Percentiles rank a stretch among this genome's conserved stretches.
phyloP scores from a whole-genome alignment of 1,140 invertebrate genomes.

The Acromyrmex charruanus region DNA sequence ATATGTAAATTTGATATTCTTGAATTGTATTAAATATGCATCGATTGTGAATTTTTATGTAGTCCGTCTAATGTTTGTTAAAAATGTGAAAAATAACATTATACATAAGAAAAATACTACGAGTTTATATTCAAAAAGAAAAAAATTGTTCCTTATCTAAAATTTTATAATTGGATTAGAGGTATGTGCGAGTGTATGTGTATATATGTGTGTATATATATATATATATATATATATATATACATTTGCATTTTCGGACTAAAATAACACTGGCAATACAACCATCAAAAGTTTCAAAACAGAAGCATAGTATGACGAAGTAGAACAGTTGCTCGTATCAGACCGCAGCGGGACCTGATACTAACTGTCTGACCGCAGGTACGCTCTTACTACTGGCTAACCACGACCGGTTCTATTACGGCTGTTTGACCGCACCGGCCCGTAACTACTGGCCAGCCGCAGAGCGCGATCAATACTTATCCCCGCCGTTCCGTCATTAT shows the following conservation, averaged over 20 bases:
- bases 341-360: conserved; percentile 73
- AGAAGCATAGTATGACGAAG: conserved; percentile 71
- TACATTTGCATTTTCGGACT: conserved; percentile 24
- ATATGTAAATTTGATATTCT: not conserved
- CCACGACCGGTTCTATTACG: conserved; percentile 75
- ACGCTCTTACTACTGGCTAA: conserved; percentile 76
- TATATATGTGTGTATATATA: no score
- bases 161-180: conserved; percentile 34
- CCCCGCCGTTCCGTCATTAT: conserved; percentile 68
- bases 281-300: conserved; percentile 61
- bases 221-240: not conserved
- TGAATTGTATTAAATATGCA: not conserved
- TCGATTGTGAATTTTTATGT: not conserved
- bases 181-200: no score
- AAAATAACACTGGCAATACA: conserved; percentile 15
- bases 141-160: not conserved
- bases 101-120: not conserved
- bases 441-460: conserved; percentile 71
- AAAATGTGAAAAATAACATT: not conserved
- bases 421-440: conserved; percentile 74
- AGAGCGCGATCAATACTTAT: conserved; percentile 74
- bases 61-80: not conserved
- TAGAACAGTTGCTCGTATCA: conserved; percentile 70
- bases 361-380: conserved; percentile 75
- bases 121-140: not conserved